Base-by-base conservation (phyloP, 53 echinoderm and acorn worm genomes). In the Pentamera pediparva region DNA sequence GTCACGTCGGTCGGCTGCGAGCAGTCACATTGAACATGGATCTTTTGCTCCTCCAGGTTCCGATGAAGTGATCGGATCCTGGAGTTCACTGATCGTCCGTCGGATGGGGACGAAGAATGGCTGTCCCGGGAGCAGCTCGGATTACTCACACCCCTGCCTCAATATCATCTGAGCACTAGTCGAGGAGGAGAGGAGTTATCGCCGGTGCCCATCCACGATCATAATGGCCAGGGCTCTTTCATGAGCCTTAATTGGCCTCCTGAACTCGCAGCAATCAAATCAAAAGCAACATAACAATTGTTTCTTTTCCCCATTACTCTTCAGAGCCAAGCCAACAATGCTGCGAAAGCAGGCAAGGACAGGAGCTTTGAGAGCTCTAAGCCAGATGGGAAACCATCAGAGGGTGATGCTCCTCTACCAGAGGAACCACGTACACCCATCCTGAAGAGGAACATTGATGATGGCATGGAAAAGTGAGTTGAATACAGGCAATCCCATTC, bases 401-500 rank as follows among this genome's bases (percentile, higher is more conserved):
- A 54, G 37, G 12, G 17, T 19, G 54, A 31, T 53, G 56, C 33
- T 2, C 19, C 7, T 10, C 54, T 36, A 26, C 13, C 51, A 15
- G 25, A 31, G 33, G 90, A 86, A 38, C 59, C 84, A 9, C 84
- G 63, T 58, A 78, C 84, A 17, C 62, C 76, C 11, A 87, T 95
- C 32, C 59, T 91, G 47, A 91, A 91, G 80, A 87, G 91, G 48
- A 91, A 91, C 59, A 88, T 87, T 48, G 89, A 95, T 60, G 91
- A 91, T 80, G 96, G 96, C 31, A 95, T 95, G 96, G 96, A 95
- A 52, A 95, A 73, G 96, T 95, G 75, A 75, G 89, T 79, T 3
- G 6, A 8, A 12, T 19, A 7, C 28, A 32, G n/a, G 2, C 0
- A 39, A 39, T 28, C 13, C 31, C 12, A 51, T 51, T 3, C 51